phyloP scores from a whole-genome alignment of 1,140 invertebrate genomes.

The Zaprionus camerounensis region DNA sequence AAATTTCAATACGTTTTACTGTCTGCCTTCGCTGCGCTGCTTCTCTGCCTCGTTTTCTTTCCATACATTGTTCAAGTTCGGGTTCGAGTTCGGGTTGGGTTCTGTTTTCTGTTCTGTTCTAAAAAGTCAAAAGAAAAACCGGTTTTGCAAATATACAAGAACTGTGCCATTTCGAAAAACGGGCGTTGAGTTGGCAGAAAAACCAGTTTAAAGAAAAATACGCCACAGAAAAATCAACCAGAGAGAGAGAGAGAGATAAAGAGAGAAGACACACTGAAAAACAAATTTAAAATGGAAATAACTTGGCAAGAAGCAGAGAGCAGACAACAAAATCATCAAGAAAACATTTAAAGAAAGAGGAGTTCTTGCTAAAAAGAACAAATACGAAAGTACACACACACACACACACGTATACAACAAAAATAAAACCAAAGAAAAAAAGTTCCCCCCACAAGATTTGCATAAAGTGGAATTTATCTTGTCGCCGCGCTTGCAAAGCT shows the following conservation, averaged over 20 bases:
- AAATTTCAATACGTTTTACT: constrained; percentile 4
- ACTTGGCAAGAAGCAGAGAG: constrained; percentile 44
- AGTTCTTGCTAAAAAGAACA: constrained; percentile 35
- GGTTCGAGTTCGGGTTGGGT: neutral
- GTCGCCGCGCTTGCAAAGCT: constrained; percentile 42
- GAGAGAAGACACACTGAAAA: constrained; percentile 45
- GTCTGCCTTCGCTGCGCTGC: neutral
- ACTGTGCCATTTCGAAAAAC: constrained; percentile 77
- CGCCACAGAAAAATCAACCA: constrained; percentile 42
- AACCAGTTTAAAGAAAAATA: constrained; percentile 80
- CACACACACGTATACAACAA: neutral
- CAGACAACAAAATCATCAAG: constrained; percentile 25
- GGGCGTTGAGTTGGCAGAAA: constrained; percentile 67
- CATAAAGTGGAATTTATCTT: constrained; percentile 80
- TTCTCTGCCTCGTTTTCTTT: constrained; percentile 7
- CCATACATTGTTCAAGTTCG: neutral
- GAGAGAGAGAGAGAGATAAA: constrained; percentile 44
- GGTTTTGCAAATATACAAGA: constrained; percentile 73
- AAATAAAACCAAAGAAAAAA: constrained; percentile 35
- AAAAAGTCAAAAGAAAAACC: constrained; percentile 82
- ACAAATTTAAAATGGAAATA: constrained; percentile 83
- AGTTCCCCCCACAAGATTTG: constrained; percentile 77
- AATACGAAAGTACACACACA: constrained; percentile 40
- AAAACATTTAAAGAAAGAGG: constrained; percentile 36
- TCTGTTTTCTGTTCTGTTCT: constrained; percentile 36